A percentile compares a stretch with the other conserved stretches of the same genome.
Evolutionary conservation across 2,797 vertebrate genomes (phyloP).

Genomic region (Triplophysa yarkandensis): DNA sequence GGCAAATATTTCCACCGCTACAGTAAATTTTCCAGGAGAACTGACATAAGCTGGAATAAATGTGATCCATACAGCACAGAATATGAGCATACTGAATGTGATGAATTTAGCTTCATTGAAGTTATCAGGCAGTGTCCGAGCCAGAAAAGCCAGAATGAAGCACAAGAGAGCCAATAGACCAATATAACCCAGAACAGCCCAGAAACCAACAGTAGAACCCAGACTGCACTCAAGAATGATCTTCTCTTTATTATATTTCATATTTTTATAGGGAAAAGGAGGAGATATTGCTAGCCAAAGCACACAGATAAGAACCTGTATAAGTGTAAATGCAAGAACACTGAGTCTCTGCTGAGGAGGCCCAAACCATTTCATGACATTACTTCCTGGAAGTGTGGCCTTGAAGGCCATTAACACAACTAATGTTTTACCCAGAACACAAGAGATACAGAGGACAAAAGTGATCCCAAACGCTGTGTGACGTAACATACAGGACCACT

Average conservation of each 20-base stretch:
- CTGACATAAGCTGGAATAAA: constrained; percentile 4
- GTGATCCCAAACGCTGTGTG: constrained; percentile 74
- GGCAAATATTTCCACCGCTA: constrained; percentile 3
- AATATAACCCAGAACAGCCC: neutral
- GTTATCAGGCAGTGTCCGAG: neutral
- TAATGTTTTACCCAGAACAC: constrained; percentile 68
- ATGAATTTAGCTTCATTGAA: constrained; percentile 9
- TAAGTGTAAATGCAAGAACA: constrained; percentile 5
- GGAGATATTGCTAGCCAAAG: neutral
- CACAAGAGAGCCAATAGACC: neutral
- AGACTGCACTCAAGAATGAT: neutral
- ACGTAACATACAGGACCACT: constrained; percentile 74
- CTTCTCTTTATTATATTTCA: neutral
- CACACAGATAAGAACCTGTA: constrained; percentile 19
- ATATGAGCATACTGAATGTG: constrained; percentile 10
- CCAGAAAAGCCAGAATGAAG: constrained; percentile 6
- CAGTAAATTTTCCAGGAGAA: constrained; percentile 3
- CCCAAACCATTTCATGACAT: constrained; percentile 19
- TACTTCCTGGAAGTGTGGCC: constrained; percentile 61
- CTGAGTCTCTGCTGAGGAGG: constrained; percentile 6
- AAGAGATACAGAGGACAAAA: constrained; percentile 74
- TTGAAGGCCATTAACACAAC: constrained; percentile 76
- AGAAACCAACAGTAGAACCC: neutral
- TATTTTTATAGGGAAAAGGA: neutral
- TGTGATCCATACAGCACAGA: constrained; percentile 8